Base-by-base conservation (phyloP, 2,113 vertebrate genomes). In the Hyaena hyaena region DNA sequence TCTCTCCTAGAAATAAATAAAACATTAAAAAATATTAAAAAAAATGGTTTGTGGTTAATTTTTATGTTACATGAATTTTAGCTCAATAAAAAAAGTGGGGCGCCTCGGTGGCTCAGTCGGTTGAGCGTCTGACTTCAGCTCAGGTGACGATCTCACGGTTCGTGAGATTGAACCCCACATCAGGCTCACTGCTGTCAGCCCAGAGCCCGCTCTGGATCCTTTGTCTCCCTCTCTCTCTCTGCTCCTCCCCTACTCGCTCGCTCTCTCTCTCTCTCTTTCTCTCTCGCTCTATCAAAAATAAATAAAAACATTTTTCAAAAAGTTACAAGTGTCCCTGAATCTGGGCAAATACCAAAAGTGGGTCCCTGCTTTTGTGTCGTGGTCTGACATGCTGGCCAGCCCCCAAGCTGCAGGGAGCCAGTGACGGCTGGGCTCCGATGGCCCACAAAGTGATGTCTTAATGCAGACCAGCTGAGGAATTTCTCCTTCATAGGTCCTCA, bases 401-500 rank as follows among this genome's bases (percentile, higher is more conserved):
- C 43, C 73, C 86, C 0, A 4, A 33, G 63, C 93, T 90, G 10
- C 66, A 74, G n/a, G 61, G 73, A 88, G 50, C 35, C 14, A 0
- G 15, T 1, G 4, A 31, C 14, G 21, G 61, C 79, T 4, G 1
- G 39, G 33, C 50, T 88, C 58, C 19, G 71, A 55, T 1, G 4
- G 79, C 53, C 24, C 92, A 17, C 14, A 69, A 53, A 91, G 85
- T 35, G 68, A 74, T 6, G 26, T 82, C 85, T 96, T 96, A 85
- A 91, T 88, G 39, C 61, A 83, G 39, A 71, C 80, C 93, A 92
- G 93, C 95, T 92, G 89, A 85, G 66, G n/a, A 53, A 26, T 77
- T 88, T 79, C 90, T 88, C 81, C 45, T 39, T 39, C 48, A 16
- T 26, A 63, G 85, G 48, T 55, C 81, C 50, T 77, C 55, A 3